These are phyloP conservation scores for Neoniphon sammara DNA, from an alignment of 2,797 vertebrate genomes.

Conservation along the genomic window DNA sequence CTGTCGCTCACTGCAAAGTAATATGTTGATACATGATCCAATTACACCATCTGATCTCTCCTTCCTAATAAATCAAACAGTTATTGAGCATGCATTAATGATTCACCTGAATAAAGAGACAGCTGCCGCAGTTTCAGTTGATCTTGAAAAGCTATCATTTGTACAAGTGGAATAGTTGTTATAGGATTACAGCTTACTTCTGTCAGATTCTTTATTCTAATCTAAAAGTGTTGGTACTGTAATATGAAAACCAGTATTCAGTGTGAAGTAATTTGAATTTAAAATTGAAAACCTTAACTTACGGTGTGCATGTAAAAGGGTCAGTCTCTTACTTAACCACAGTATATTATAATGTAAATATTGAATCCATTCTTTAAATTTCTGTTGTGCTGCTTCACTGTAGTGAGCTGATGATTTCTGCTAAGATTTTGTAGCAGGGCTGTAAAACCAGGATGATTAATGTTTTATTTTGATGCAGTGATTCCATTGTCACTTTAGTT, in stretches of 20 bases:
- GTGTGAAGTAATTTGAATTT: constrained; percentile 3
- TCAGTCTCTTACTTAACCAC: no score
- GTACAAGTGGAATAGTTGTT: constrained; percentile 15
- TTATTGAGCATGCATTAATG: constrained; percentile 55
- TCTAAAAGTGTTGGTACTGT: not conserved
- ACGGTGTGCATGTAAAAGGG: no score
- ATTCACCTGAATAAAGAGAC: constrained; percentile 55
- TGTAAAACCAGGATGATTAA: constrained; percentile 43
- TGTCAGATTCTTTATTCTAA: constrained; percentile 2
- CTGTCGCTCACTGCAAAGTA: constrained; percentile 26
- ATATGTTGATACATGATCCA: constrained; percentile 43
- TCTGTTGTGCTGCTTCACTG: constrained; percentile 1
- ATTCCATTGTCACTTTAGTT: constrained; percentile 69
- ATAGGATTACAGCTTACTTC: not conserved
- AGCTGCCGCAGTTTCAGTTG: constrained; percentile 25
- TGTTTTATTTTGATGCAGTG: constrained; percentile 69
- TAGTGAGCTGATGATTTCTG: constrained; percentile 32
- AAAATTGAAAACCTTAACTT: not conserved
- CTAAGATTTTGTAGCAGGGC: constrained; percentile 15
- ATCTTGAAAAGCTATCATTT: constrained; percentile 38
- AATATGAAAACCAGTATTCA: not conserved
- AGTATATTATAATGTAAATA: not conserved
- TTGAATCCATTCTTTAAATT: not conserved
- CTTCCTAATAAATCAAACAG: constrained; percentile 52
- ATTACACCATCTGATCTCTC: constrained; percentile 44